Conservation (phyloP, 2,888 invertebrate genomes). For the Coelopa pilipes region DNA sequence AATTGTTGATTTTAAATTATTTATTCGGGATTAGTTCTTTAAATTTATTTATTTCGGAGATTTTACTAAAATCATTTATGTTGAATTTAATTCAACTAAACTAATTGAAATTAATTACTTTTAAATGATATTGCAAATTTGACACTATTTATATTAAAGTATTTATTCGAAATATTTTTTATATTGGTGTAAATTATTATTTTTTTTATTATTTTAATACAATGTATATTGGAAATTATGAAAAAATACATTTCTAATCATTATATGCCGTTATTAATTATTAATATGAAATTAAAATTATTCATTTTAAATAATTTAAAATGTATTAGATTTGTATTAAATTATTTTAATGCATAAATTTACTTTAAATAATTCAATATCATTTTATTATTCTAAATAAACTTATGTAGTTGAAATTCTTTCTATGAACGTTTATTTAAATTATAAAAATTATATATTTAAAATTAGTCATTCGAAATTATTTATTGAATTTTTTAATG, state of each 20-base stretch:
- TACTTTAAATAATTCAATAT: too few species aligned
- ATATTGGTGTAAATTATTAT: too few species aligned
- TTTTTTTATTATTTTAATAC: neutral
- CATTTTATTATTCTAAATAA: too few species aligned
- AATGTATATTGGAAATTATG: neutral
- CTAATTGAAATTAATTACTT: neutral
- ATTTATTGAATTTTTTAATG: neutral
- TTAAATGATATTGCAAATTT: neutral
- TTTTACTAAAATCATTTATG: neutral
- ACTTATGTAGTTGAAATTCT: too few species aligned
- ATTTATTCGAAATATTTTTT: neutral
- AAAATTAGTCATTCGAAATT: neutral
- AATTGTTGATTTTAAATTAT: too few species aligned
- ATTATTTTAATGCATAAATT: too few species aligned
- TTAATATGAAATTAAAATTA: too few species aligned
- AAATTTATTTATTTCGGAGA: neutral
- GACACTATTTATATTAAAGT: neutral
- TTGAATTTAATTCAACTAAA: neutral
- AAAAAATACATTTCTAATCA: neutral
- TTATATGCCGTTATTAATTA: too few species aligned
- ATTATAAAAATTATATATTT: neutral
- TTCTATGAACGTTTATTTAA: too few species aligned
- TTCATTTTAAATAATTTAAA: neutral
- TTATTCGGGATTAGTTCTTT: too few species aligned
- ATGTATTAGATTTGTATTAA: too few species aligned